Percentiles rank a stretch among this genome's conserved stretches.
These are phyloP conservation scores for Festucalex cinctus DNA, from an alignment of 2,113 vertebrate genomes.

Conservation along the genomic window DNA sequence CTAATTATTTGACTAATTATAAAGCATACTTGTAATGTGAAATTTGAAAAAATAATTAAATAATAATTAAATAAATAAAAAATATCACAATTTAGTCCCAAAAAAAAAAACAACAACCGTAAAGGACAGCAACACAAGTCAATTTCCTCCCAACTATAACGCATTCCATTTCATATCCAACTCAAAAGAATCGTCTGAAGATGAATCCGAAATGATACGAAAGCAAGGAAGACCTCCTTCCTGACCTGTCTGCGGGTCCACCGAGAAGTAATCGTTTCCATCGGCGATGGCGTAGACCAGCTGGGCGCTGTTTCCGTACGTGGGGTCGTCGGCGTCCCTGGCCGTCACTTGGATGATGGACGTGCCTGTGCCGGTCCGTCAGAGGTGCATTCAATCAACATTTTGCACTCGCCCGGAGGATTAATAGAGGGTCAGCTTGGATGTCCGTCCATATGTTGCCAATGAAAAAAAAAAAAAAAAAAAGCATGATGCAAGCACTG, in stretches of 20 bases:
- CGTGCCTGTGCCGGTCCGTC: constrained; percentile 57
- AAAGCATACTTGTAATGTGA: no score
- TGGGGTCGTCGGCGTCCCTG: constrained; percentile 83
- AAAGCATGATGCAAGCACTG: background rate
- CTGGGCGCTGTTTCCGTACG: constrained; percentile 85
- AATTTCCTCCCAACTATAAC: no score
- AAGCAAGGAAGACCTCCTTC: background rate
- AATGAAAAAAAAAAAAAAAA: background rate
- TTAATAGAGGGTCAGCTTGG: background rate
- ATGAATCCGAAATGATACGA: no score
- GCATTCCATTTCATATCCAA: no score
- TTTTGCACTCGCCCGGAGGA: background rate
- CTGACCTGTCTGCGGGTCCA: constrained; percentile 87
- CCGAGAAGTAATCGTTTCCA: constrained; percentile 85
- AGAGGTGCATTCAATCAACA: constrained; percentile 9
- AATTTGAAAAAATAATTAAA: no score
- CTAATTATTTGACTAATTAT: no score
- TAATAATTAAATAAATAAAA: no score
- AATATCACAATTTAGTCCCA: no score
- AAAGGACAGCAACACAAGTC: no score
- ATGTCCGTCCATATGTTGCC: background rate
- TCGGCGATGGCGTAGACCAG: constrained; percentile 85
- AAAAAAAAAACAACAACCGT: no score
- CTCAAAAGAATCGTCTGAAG: no score
- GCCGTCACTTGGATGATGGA: constrained; percentile 83